Conservation (phyloP, 2,113 vertebrate genomes). For the Coptodon rendalli region DNA sequence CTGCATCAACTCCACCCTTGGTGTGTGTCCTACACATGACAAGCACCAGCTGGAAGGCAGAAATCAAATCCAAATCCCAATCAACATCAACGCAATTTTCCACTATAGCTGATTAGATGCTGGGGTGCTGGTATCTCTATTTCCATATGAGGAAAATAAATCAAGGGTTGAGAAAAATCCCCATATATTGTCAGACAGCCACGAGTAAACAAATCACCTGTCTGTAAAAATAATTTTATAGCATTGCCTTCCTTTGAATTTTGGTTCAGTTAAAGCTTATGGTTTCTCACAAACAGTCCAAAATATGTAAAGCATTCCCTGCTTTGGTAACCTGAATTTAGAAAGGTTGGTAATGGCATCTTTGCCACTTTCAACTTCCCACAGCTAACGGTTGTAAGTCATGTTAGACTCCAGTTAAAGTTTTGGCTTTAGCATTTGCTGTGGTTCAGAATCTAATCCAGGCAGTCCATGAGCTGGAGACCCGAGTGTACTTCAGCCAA, state of each 20-base stretch:
- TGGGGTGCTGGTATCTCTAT: neutral
- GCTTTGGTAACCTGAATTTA: neutral
- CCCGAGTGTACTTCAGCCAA: neutral
- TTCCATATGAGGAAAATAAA: neutral
- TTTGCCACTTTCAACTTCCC: slow-evolving; percentile 30
- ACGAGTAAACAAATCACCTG: neutral
- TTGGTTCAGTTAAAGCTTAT: neutral
- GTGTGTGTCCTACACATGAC: neutral
- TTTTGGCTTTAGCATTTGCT: neutral
- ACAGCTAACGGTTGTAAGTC: neutral
- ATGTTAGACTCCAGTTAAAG: slow-evolving; percentile 1
- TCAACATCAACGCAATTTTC: neutral
- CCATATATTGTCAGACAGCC: neutral
- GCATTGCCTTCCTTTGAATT: neutral
- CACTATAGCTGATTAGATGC: neutral
- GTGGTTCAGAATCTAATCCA: neutral
- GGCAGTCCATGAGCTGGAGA: neutral
- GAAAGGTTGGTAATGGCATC: slow-evolving; percentile 9
- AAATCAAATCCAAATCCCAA: neutral
- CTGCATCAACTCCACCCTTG: neutral
- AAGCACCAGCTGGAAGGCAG: neutral
- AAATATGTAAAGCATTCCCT: neutral
- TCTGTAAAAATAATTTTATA: neutral
- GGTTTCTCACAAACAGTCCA: neutral
- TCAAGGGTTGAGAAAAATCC: neutral